These are phyloP conservation scores for Caloenas nicobarica DNA, from an alignment of 2,113 vertebrate genomes.

Conservation along the genomic window DNA sequence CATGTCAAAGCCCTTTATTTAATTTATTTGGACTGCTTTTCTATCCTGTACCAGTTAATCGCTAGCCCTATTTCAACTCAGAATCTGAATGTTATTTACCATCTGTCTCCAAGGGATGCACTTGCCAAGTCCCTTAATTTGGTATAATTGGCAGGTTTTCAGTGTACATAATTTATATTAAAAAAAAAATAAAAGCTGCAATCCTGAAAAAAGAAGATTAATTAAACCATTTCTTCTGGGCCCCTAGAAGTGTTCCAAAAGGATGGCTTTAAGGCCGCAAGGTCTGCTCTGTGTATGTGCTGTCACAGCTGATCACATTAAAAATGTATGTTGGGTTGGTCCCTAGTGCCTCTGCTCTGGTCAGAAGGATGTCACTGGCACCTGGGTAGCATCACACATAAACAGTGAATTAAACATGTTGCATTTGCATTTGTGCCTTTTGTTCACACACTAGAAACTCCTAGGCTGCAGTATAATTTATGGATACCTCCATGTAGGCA, in stretches of 20 bases:
- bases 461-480: constrained; percentile 73
- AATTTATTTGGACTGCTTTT: constrained; percentile 75
- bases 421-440: constrained; percentile 78
- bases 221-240: constrained; percentile 80
- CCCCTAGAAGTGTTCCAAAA: constrained; percentile 77
- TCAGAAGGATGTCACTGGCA: constrained; percentile 79
- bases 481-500: constrained; percentile 76
- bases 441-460: constrained; percentile 75
- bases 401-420: constrained; percentile 78
- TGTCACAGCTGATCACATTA: constrained; percentile 82
- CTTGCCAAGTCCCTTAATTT: constrained; percentile 84
- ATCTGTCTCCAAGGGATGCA: constrained; percentile 80
- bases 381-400: constrained; percentile 80
- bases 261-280: constrained; percentile 75
- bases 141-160: constrained; percentile 84
- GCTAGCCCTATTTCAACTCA: constrained; percentile 78
- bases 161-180: constrained; percentile 83
- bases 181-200: constrained; percentile 58
- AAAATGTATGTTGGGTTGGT: constrained; percentile 80
- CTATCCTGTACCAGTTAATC: constrained; percentile 75
- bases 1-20: constrained; percentile 73
- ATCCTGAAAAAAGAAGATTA: constrained; percentile 79
- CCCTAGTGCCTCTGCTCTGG: constrained; percentile 72
- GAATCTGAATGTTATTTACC: constrained; percentile 84
- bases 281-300: constrained; percentile 75